A percentile compares a stretch with the other conserved stretches of the same genome.
These are phyloP conservation scores for Dendroctonus ponderosae DNA, from an alignment of 1,140 invertebrate genomes.

Conservation along the genomic window DNA sequence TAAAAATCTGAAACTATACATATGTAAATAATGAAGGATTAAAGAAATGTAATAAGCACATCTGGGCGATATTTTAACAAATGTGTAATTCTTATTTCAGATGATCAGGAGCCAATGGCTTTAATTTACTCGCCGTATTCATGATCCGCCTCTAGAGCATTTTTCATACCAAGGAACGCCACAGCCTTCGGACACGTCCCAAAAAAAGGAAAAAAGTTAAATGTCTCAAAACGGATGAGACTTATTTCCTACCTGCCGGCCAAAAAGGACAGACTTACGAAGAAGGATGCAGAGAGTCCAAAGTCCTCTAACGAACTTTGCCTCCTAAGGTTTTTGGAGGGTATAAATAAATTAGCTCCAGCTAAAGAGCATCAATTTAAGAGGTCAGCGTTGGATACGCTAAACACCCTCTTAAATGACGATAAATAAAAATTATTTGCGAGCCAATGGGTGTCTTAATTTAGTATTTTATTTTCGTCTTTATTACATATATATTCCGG, in stretches of 20 bases:
- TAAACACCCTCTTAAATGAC: background rate
- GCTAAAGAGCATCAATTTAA: background rate
- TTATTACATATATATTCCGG: too few relatives aligned
- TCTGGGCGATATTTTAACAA: background rate
- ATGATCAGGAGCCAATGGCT: background rate
- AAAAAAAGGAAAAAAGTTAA: background rate
- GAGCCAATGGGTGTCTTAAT: background rate
- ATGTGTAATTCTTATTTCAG: background rate
- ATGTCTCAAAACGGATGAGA: background rate
- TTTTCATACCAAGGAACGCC: background rate
- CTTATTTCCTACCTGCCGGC: background rate
- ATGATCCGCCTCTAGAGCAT: background rate
- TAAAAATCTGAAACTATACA: too few relatives aligned
- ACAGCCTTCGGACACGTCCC: too few relatives aligned
- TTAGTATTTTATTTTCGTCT: background rate
- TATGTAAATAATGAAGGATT: too few relatives aligned
- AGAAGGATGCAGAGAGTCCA: background rate
- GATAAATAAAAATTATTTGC: background rate
- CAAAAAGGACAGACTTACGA: too few relatives aligned
- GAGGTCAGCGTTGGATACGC: background rate
- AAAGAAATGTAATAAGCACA: too few relatives aligned
- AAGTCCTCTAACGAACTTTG: background rate
- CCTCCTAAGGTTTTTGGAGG: background rate
- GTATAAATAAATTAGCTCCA: background rate
- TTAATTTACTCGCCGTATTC: too few relatives aligned